Conservation (phyloP, 2,888 invertebrate genomes). For the Gryllus longicercus region DNA sequence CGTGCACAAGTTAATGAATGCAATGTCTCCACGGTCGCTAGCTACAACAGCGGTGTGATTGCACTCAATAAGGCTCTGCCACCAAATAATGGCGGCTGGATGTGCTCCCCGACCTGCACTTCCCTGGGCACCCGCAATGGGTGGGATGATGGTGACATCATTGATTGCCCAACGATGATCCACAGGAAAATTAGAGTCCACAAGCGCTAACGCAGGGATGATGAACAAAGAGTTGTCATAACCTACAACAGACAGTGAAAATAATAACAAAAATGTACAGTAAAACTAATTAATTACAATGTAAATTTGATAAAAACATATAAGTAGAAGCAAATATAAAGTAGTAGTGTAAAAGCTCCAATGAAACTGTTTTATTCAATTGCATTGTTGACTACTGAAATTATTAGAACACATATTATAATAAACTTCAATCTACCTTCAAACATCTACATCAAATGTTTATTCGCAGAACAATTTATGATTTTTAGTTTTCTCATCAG, state of each 20-base stretch:
- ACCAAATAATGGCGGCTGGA: conserved; percentile 47
- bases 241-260: conserved; percentile 42
- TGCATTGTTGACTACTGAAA: too few relatives aligned
- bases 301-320: too few relatives aligned
- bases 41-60: conserved; percentile 47
- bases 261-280: too few relatives aligned
- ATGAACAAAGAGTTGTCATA: conserved; percentile 60
- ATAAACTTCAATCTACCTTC: too few relatives aligned
- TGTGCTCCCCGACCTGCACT: conserved; percentile 35
- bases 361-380: too few relatives aligned
- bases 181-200: conserved; percentile 53
- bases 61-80: conserved; percentile 45
- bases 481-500: too few relatives aligned
- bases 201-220: conserved; percentile 57
- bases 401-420: too few relatives aligned
- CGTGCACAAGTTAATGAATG: conserved; percentile 68
- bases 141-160: conserved; percentile 55
- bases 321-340: too few relatives aligned
- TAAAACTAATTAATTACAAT: too few relatives aligned
- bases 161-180: conserved; percentile 58
- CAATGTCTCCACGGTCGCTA: conserved; percentile 55
- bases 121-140: conserved; percentile 39
- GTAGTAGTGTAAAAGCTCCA: too few relatives aligned
- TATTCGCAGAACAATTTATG: too few relatives aligned
- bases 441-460: too few relatives aligned